Evolutionary conservation across 2,888 invertebrate genomes (phyloP).

Genomic region (Didymodactylos carnosus): DNA sequence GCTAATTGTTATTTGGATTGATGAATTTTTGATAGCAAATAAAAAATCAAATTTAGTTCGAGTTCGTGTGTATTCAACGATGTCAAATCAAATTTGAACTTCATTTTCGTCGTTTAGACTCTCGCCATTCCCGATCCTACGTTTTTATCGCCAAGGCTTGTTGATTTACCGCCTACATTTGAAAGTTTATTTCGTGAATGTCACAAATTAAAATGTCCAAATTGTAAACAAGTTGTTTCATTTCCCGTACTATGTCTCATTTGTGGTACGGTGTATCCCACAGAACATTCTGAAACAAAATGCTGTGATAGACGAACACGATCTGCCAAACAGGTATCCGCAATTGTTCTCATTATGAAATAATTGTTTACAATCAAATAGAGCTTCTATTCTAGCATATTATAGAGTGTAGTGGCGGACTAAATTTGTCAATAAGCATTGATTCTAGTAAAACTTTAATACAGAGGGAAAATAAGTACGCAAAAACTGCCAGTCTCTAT

Average conservation of each 20-base stretch:
- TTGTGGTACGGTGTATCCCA: neutral
- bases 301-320: neutral
- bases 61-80: no score
- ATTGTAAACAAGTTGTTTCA: neutral
- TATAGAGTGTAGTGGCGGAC: neutral
- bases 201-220: neutral
- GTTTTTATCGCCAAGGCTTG: neutral
- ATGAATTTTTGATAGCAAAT: neutral
- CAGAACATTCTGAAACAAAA: neutral
- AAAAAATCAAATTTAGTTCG: neutral
- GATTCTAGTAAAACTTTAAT: neutral
- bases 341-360: neutral
- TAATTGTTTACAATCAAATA: neutral
- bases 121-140: neutral
- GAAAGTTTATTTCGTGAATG: neutral
- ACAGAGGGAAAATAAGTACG: neutral
- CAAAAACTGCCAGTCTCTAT: no score
- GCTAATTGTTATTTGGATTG: neutral
- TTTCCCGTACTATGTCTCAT: neutral
- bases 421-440: neutral
- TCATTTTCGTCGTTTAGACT: neutral
- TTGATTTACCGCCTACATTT: neutral
- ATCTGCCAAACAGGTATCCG: neutral
- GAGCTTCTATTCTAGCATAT: neutral
- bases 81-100: no score